phyloP scores from a whole-genome alignment of 2,888 invertebrate species.

The Cepaea hortensis region DNA sequence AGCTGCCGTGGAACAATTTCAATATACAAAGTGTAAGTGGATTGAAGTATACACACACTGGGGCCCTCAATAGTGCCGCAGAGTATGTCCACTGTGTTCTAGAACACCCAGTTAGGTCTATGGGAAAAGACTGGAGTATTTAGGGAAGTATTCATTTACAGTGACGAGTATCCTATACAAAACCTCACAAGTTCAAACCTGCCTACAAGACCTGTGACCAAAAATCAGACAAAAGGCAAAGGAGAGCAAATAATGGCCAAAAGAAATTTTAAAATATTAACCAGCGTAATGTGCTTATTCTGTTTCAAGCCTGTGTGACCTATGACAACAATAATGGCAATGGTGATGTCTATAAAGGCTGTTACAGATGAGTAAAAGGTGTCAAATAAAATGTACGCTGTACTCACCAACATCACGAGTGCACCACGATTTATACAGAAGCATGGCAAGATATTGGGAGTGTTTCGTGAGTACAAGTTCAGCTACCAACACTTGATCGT shows the following conservation, averaged over 20 bases:
- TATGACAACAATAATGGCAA: not conserved
- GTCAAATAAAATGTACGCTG: slow-evolving; percentile 31
- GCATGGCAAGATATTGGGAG: slow-evolving; percentile 21
- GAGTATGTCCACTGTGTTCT: too few species aligned
- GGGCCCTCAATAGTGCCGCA: too few species aligned
- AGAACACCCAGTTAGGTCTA: too few species aligned
- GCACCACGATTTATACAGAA: slow-evolving; percentile 5
- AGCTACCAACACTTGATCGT: slow-evolving; percentile 17
- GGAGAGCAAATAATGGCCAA: too few species aligned
- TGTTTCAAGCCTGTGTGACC: not conserved
- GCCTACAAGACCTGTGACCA: not conserved
- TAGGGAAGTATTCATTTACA: too few species aligned
- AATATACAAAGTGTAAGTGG: too few species aligned
- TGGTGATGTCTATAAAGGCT: not conserved
- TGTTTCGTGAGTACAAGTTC: slow-evolving; percentile 26
- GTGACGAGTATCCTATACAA: too few species aligned
- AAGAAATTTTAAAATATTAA: not conserved
- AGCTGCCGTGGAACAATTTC: too few species aligned
- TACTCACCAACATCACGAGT: slow-evolving; percentile 34
- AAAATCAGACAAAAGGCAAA: not conserved
- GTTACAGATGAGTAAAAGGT: slow-evolving; percentile 2
- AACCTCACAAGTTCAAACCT: too few species aligned
- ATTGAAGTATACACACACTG: too few species aligned
- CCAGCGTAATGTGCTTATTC: not conserved
- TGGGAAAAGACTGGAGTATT: too few species aligned